phyloP scores from a whole-genome alignment of 2,113 vertebrate species.

The Acinonyx jubatus region DNA sequence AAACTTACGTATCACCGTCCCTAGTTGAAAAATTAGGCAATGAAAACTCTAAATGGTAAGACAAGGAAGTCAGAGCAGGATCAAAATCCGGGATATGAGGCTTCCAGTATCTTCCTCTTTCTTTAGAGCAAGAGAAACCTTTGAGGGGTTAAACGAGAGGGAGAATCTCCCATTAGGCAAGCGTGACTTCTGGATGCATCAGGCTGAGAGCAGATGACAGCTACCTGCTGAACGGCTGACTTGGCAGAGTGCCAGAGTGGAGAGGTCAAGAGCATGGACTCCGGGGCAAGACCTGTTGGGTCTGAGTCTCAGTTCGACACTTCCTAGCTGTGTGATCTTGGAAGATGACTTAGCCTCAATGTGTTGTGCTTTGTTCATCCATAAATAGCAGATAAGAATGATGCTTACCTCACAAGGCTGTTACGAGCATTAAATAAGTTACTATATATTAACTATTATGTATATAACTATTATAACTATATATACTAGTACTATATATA shows the following conservation, averaged over 20 bases:
- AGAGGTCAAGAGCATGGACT: accelerated
- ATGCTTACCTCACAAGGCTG: not conserved
- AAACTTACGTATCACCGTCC: not conserved
- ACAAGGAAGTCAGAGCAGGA: not conserved
- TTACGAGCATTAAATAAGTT: not conserved
- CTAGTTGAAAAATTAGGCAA: not conserved
- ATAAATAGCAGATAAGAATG: not conserved
- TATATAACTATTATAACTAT: no score
- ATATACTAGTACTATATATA: no score
- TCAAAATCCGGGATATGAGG: not conserved
- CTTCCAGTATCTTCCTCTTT: not conserved
- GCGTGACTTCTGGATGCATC: no score
- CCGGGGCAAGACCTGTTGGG: no score
- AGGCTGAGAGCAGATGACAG: not conserved
- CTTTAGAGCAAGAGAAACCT: not conserved
- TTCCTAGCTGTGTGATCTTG: not conserved
- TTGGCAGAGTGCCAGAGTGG: accelerated
- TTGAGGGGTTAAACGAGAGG: not conserved
- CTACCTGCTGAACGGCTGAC: not conserved
- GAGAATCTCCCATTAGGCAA: not conserved
- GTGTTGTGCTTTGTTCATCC: not conserved
- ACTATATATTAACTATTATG: not conserved
- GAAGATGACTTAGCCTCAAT: not conserved
- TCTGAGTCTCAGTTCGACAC: not conserved
- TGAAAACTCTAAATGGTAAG: not conserved